Evolutionary conservation across 2,797 vertebrate species (phyloP).

Genomic region (Cyclopterus lumpus): DNA sequence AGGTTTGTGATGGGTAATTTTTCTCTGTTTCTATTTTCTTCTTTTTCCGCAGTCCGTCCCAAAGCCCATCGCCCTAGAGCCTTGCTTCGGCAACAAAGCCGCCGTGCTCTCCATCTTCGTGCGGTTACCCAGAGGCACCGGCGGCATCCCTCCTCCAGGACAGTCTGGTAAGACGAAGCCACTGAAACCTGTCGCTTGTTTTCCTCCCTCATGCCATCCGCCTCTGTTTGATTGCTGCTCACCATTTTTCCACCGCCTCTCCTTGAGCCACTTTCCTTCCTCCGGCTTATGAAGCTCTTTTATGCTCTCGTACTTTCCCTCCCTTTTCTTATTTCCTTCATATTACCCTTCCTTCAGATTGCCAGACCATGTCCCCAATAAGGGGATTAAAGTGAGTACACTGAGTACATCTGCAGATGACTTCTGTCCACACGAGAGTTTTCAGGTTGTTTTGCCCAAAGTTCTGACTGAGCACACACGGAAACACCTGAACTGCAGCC

Average conservation of each 20-base stretch:
- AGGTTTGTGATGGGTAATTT: conserved; percentile 50
- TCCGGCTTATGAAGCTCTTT: not conserved
- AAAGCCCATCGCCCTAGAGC: conserved; percentile 96
- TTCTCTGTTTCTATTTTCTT: conserved; percentile 1
- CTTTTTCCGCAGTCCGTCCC: conserved; percentile 87
- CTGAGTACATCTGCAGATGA: not conserved
- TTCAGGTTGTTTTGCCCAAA: not conserved
- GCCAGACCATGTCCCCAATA: not conserved
- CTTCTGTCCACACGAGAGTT: not conserved
- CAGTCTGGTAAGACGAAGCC: conserved; percentile 91
- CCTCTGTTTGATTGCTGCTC: conserved; percentile 19
- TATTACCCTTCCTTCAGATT: not conserved
- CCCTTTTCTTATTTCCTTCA: conserved; percentile 2
- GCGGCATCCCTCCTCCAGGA: conserved; percentile 96
- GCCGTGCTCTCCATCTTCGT: conserved; percentile 97
- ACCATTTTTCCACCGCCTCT: not conserved
- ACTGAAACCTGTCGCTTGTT: conserved; percentile 1
- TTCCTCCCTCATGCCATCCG: not conserved
- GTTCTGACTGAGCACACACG: not conserved
- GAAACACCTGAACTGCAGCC: not conserved
- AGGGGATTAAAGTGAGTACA: not conserved
- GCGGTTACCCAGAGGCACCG: conserved; percentile 92
- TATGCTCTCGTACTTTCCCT: conserved; percentile 1
- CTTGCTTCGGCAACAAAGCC: conserved; percentile 97
- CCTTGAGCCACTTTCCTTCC: conserved; percentile 23